Evolutionary conservation across 2,113 vertebrate genomes (phyloP).

Genomic region (Bambusicola thoracicus): DNA sequence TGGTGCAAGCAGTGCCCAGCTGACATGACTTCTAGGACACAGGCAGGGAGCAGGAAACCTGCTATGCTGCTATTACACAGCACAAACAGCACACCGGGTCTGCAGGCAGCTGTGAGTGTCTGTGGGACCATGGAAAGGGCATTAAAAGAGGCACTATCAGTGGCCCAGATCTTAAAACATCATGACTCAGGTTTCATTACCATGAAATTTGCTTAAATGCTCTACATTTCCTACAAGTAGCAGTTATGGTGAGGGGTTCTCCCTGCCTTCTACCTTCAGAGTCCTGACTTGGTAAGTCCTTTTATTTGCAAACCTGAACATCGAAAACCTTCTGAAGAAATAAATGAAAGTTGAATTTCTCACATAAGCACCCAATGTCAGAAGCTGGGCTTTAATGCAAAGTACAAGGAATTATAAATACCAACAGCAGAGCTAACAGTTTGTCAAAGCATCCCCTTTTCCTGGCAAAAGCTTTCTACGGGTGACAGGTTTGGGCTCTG

Average conservation of each 20-base stretch:
- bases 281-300: neutral
- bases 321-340: neutral
- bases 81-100: neutral
- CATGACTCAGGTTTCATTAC: conserved; percentile 37
- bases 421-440: neutral
- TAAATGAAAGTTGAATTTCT: neutral
- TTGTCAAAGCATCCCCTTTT: neutral
- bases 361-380: neutral
- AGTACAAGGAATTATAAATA: neutral
- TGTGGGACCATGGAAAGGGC: conserved; percentile 30
- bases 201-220: conserved; percentile 43
- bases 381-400: neutral
- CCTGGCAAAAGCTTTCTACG: neutral
- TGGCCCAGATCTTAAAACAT: conserved; percentile 5
- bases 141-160: neutral
- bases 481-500: neutral
- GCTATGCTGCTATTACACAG: neutral
- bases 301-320: neutral
- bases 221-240: neutral
- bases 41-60: conserved; percentile 4
- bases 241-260: neutral
- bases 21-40: neutral
- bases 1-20: neutral
- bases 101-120: neutral
- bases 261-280: neutral